Evolutionary conservation across 2,797 vertebrate genomes (phyloP).

Genomic region (Gobio occitaniae): DNA sequence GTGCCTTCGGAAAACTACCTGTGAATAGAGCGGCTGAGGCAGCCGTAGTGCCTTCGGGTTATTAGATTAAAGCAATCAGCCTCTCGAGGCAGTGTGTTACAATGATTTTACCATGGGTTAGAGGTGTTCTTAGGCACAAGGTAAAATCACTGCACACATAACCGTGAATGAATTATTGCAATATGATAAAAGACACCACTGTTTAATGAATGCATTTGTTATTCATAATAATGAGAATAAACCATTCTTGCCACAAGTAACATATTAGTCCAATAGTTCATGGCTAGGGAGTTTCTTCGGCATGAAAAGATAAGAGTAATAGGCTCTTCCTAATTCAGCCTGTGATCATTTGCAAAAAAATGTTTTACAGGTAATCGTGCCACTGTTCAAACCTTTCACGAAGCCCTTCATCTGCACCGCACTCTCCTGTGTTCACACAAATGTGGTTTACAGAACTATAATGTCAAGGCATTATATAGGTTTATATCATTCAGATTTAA

Average conservation of each 20-base stretch:
- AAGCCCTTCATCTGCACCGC: neutral
- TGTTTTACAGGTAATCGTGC: neutral
- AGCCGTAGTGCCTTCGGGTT: conserved; percentile 12
- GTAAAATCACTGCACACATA: neutral
- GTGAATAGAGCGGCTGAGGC: conserved; percentile 7
- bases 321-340: neutral
- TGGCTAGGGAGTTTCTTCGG: neutral
- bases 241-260: neutral
- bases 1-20: conserved; percentile 45
- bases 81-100: neutral
- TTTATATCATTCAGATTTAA: conserved; percentile 2
- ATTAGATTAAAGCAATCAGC: conserved; percentile 28
- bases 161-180: neutral
- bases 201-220: neutral
- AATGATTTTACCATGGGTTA: conserved; percentile 10
- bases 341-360: neutral
- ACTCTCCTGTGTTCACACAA: neutral
- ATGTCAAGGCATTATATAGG: neutral
- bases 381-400: neutral
- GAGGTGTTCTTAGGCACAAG: neutral
- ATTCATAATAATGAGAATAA: neutral
- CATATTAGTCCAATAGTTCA: neutral
- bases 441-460: conserved; percentile 28
- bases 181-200: neutral
- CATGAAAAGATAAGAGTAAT: neutral